Evolutionary conservation across 2,888 invertebrate species (phyloP).

Genomic region (Epsilonema sp.): DNA sequence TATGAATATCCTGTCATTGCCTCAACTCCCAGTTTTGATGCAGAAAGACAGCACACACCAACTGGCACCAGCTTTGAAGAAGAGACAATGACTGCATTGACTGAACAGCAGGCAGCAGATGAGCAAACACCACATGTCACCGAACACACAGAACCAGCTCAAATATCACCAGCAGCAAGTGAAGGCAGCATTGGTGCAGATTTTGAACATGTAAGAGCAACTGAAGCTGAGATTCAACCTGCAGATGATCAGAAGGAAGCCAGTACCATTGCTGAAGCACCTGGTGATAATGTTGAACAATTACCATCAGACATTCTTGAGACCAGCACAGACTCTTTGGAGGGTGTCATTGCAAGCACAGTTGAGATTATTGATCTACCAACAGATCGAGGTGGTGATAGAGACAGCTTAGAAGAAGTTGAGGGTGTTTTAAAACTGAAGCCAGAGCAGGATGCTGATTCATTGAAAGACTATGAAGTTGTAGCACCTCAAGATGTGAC

Average conservation of each 20-base stretch:
- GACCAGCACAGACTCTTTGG: conserved; percentile 16
- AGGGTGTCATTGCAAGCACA: not conserved
- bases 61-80: too few species aligned
- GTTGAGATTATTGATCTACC: not conserved
- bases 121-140: not conserved
- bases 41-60: not conserved
- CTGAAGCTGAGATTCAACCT: conserved; percentile 1
- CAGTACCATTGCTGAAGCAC: not conserved
- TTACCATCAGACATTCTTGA: conserved; percentile 10
- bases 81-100: not conserved
- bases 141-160: not conserved
- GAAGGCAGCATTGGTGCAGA: not conserved
- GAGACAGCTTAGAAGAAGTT: conserved; percentile 9
- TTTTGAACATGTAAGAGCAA: conserved; percentile 1
- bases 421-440: not conserved
- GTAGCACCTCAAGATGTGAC: too few species aligned
- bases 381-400: not conserved
- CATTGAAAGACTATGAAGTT: conserved; percentile 16
- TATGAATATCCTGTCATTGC: not conserved
- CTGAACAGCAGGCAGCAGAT: not conserved
- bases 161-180: not conserved
- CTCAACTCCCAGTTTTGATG: not conserved
- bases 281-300: not conserved
- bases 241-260: conserved; percentile 9
- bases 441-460: conserved; percentile 14